Evolutionary conservation across 2,797 vertebrate genomes (phyloP), one percentile per base, ranked within the genome.

Genomic region (Lepilemur septentrionalis): DNA sequence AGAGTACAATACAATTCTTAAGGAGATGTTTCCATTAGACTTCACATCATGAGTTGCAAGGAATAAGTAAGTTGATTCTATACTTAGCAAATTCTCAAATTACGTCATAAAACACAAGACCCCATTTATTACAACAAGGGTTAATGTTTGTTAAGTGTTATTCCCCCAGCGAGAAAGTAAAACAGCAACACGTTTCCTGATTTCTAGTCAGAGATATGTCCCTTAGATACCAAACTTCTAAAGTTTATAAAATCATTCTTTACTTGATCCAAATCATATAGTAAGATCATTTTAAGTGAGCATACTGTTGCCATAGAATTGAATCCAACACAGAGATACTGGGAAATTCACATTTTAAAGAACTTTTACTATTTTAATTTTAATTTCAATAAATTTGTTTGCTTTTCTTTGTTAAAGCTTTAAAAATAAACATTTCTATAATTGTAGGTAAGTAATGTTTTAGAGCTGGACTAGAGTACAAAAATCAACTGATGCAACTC

Each of bases 221-320:
- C 35, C 57, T 86, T 80, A 86, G 32, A 86, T 43, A 79, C 90
- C 14, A 91, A 80, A 81, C 28, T 67, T 72, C 23, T 30, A 35
- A 95, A 20, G 15, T 76, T 83, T 69, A 78, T 92, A 46, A 92
- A 92, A 38, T 55, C n/a, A 84, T 82, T 61, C 67, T 82, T 94
- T 82, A 65, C 23, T 73, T 92, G n/a, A 82, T 52, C 17, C 28
- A 92, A 88, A 76, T 61, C 22, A 75, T n/a, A 65, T 18, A 83
- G 50, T 43, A 22, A 59, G 17, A 48, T 59, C n/a, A 52, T 82
- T 82, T 95, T 88, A 59, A 87, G 59, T 75, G 69, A 83, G 4
- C 48, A 76, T 73, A 88, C 11, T 65, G 10, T 65, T 89, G 57
- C 32, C 59, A 88, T 70, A 76, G 22, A 88, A 73, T 28, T 91